Base-by-base conservation (phyloP, 2,888 invertebrate genomes). In the Leptopilina syphax region DNA sequence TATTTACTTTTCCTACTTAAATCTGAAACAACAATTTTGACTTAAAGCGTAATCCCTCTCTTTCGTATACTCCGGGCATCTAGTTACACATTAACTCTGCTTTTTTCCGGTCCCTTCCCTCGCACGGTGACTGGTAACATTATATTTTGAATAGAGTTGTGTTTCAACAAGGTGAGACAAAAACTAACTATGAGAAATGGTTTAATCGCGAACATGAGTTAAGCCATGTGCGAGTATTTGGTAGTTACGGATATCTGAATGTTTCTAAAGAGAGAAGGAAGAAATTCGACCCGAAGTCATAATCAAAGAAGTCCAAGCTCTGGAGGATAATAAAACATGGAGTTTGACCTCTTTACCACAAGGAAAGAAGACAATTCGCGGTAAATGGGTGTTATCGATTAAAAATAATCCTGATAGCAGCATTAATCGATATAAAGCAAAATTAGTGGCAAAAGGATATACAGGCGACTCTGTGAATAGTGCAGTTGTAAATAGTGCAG, bases 401-500 rank as follows among this genome's bases (percentile, higher is more conserved):
- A 67, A 81, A 9, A 84, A 57, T 6, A 57, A 57, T 57, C 57
- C 57, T 57, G 57, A 57, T 57, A n/a, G 57, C 57, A 57, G 57
- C n/a, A 57, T 57, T n/a, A 57, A 57, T n/a, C 12, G 79, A 47
- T 86, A 83, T 68, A 88, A 88, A 73, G 85, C 87, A 6, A 57
- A 87, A 54, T 77, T 88, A 0, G 87, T 88, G 1, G 85, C 83
- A n/a, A 83, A 84, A 79, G 86, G 87, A n/a, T 89, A 83, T 54
- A 85, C n/a, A n/a, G n/a, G n/a, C n/a, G n/a, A n/a, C n/a, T n/a
- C n/a, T n/a, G n/a, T n/a, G n/a, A n/a, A n/a, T n/a, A n/a, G n/a
- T n/a, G n/a, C n/a, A n/a, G n/a, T n/a, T n/a, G n/a, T n/a, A n/a
- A n/a, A n/a, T n/a, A 41, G 41, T 41, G 41, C 41, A 5, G 41